These are phyloP conservation scores for Tetragnatha montana DNA, from an alignment of 2,888 invertebrate species.

Conservation along the genomic window DNA sequence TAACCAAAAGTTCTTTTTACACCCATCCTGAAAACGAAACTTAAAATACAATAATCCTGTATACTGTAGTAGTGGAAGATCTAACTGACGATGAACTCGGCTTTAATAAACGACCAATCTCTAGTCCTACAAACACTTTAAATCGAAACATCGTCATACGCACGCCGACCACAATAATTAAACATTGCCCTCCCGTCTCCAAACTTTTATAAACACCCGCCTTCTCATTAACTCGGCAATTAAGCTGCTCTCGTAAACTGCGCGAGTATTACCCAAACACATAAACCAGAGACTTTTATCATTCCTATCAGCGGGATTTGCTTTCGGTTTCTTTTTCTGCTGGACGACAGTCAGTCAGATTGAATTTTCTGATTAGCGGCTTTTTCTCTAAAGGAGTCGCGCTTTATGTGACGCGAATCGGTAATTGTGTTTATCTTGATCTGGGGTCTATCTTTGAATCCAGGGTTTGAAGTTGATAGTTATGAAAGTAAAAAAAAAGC, in stretches of 20 bases:
- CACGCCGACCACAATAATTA: too few species aligned
- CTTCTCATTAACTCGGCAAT: not conserved
- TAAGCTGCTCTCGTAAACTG: constrained; percentile 36
- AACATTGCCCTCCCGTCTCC: too few species aligned
- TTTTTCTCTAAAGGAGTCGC: constrained; percentile 31
- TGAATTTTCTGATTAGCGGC: constrained; percentile 50
- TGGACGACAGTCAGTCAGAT: constrained; percentile 40
- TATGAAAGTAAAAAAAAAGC: too few species aligned
- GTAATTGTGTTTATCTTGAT: not conserved
- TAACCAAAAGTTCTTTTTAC: too few species aligned
- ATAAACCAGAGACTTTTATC: constrained; percentile 31
- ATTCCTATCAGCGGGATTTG: constrained; percentile 17
- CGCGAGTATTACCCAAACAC: constrained; percentile 7
- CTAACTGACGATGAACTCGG: too few species aligned
- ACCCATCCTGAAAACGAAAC: too few species aligned
- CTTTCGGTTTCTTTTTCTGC: not conserved
- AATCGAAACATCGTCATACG: too few species aligned
- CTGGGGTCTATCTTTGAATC: not conserved
- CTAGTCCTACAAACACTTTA: too few species aligned
- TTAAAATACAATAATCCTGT: too few species aligned
- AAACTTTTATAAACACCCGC: too few species aligned
- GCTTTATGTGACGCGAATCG: constrained; percentile 19
- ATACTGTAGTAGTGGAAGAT: too few species aligned
- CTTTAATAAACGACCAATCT: too few species aligned
- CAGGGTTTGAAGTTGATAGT: not conserved